phyloP scores from a whole-genome alignment of 2,113 vertebrate species.

The Pseudorectes ferrugineus region DNA sequence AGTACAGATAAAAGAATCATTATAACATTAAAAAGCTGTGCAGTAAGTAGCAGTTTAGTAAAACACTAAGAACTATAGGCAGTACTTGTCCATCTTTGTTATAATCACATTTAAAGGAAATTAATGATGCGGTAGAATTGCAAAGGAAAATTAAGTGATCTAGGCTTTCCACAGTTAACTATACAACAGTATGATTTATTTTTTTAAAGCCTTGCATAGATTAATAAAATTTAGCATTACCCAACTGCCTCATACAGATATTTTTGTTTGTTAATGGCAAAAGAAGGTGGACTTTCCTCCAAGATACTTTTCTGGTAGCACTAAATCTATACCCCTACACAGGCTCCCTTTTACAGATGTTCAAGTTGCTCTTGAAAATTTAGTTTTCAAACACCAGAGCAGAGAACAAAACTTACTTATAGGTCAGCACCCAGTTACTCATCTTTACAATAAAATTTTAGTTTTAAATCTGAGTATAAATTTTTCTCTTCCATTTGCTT shows the following conservation, averaged over 20 bases:
- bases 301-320: background rate
- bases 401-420: background rate
- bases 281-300: background rate
- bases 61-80: background rate
- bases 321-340: background rate
- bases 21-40: background rate
- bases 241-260: background rate
- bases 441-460: background rate
- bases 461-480: background rate
- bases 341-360: background rate
- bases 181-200: background rate
- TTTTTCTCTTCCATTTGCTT: background rate
- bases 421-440: background rate
- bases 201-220: background rate
- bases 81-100: background rate
- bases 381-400: background rate
- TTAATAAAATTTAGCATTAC: background rate
- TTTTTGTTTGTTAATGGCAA: background rate
- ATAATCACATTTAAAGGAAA: background rate
- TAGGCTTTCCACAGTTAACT: background rate
- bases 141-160: background rate
- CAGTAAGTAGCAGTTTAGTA: background rate
- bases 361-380: background rate
- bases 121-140: background rate
- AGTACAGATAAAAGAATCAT: background rate